Evolutionary conservation across 37 sponge, comb jelly and placozoan species (phyloP).

Genomic region (Spongilla lacustris): DNA sequence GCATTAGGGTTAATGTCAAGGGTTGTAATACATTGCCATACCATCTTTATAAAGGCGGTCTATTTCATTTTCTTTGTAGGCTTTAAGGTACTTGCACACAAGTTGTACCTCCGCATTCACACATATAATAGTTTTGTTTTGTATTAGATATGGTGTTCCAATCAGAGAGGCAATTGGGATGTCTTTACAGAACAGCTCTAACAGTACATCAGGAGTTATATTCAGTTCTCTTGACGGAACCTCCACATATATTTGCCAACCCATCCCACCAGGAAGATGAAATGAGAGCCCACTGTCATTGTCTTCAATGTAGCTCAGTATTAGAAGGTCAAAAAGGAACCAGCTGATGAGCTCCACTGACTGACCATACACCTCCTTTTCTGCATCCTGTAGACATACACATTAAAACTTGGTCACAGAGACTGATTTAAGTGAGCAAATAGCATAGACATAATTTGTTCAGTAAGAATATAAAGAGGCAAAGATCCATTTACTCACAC

Average conservation of each 20-base stretch:
- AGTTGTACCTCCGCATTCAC: conserved; percentile 53
- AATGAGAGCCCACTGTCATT: conserved; percentile 31
- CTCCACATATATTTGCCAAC: conserved; percentile 54
- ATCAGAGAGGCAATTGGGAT: conserved; percentile 35
- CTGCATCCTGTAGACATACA: background rate
- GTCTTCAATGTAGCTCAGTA: conserved; percentile 43
- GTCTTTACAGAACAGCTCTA: conserved; percentile 13
- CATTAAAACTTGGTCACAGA: no score
- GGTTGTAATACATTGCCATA: background rate
- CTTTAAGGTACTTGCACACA: conserved; percentile 69
- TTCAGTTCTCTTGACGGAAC: background rate
- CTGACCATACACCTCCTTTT: conserved; percentile 3
- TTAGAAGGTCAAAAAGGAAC: conserved; percentile 42
- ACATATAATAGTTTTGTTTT: background rate
- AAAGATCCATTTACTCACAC: background rate
- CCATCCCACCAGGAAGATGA: conserved; percentile 18
- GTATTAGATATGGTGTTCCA: conserved; percentile 21
- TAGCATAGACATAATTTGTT: no score
- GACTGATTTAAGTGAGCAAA: no score
- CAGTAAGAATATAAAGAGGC: no score
- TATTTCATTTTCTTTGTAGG: conserved; percentile 32
- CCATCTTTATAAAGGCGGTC: conserved; percentile 33
- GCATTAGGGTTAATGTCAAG: no score
- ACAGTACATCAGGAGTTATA: background rate
- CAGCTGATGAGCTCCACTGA: conserved; percentile 6